phyloP scores from a whole-genome alignment of 37 sponge, comb jelly and placozoan species.

The Halichondria panicea region DNA sequence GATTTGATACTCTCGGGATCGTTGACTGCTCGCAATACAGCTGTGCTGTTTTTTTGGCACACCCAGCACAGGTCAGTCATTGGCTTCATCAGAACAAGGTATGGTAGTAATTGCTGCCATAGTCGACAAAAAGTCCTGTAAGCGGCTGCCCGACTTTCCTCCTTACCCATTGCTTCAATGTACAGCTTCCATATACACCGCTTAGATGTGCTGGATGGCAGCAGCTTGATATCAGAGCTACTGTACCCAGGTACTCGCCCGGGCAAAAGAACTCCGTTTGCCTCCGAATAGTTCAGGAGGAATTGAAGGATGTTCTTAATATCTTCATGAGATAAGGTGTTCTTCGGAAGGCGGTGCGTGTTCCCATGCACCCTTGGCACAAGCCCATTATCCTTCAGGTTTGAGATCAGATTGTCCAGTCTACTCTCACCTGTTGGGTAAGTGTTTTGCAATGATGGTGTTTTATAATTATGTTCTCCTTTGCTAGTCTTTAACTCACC shows the following conservation, averaged over 20 bases:
- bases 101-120: slow-evolving; percentile 45
- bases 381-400: slow-evolving; percentile 15
- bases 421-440: too few species aligned
- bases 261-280: slow-evolving; percentile 42
- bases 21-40: slow-evolving; percentile 38
- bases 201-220: slow-evolving; percentile 47
- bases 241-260: slow-evolving; percentile 60
- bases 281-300: slow-evolving; percentile 31
- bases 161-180: slow-evolving; percentile 12
- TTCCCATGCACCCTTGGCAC: slow-evolving; percentile 26
- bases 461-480: too few species aligned
- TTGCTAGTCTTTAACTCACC: too few species aligned
- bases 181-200: neutral
- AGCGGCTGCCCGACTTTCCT: slow-evolving; percentile 16
- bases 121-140: slow-evolving; percentile 39
- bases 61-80: slow-evolving; percentile 65
- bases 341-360: slow-evolving; percentile 7
- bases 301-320: slow-evolving; percentile 17
- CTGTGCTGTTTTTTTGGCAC: slow-evolving; percentile 51
- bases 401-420: too few species aligned
- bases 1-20: slow-evolving; percentile 35
- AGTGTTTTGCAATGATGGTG: too few species aligned
- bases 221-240: slow-evolving; percentile 39
- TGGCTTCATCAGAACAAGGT: slow-evolving; percentile 43
- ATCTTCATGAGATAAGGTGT: slow-evolving; percentile 1